Conservation (phyloP, 2,113 vertebrate genomes). For the Daphoenositta chrysoptera region DNA sequence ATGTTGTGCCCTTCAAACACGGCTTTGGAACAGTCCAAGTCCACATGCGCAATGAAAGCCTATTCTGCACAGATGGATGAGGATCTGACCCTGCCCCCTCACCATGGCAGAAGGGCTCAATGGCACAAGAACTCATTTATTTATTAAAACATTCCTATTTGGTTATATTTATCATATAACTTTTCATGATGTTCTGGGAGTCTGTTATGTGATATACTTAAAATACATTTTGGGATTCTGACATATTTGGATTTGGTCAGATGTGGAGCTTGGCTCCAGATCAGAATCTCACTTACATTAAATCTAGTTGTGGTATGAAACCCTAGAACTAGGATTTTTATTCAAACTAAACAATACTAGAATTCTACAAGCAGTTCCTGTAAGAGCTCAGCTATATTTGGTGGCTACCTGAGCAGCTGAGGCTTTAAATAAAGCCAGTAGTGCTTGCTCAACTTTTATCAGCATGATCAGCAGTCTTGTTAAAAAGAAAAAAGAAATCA, state of each 20-base stretch:
- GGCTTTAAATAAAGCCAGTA: background rate
- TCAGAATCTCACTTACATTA: constrained; percentile 35
- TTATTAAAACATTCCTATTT: constrained; percentile 21
- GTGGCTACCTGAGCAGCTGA: constrained; percentile 41
- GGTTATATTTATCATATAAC: constrained; percentile 7
- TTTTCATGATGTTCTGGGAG: background rate
- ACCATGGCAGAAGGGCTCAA: background rate
- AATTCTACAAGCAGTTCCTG: background rate
- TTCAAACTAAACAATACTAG: constrained; percentile 46
- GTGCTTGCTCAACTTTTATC: background rate
- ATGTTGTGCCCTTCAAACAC: background rate
- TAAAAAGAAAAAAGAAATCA: background rate
- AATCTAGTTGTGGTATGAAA: constrained; percentile 19
- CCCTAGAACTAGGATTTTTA: constrained; percentile 10
- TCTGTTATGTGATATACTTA: background rate
- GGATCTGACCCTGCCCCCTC: background rate
- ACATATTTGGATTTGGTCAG: constrained; percentile 43
- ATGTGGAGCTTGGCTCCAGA: constrained; percentile 25
- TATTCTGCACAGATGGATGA: background rate
- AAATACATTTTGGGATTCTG: constrained; percentile 11
- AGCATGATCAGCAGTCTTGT: background rate
- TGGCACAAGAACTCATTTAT: background rate
- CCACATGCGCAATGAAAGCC: accelerated
- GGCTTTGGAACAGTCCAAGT: background rate
- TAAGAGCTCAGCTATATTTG: constrained; percentile 3